Conservation (phyloP, 1,140 invertebrate species). For the Apis cerana region DNA sequence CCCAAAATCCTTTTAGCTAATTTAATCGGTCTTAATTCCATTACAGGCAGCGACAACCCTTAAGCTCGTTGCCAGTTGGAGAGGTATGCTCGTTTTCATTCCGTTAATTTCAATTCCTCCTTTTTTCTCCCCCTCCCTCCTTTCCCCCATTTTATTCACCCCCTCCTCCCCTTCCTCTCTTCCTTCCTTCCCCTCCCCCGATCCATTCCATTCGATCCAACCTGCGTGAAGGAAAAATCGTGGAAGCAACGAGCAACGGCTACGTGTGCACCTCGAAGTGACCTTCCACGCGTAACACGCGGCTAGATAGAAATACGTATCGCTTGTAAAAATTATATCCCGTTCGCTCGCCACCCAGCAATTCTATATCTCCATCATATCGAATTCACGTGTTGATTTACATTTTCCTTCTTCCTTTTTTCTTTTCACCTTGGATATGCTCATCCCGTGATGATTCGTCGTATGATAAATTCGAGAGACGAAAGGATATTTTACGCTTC, state of each 20-base stretch:
- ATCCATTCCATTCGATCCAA: not conserved
- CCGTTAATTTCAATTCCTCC: conserved; percentile 55
- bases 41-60: conserved; percentile 53
- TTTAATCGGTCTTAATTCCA: conserved; percentile 66
- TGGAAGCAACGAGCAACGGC: conserved; percentile 6
- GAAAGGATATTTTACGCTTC: too few species aligned
- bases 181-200: too few species aligned
- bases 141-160: not conserved
- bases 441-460: too few species aligned
- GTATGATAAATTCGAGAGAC: too few species aligned
- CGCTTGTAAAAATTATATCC: too few species aligned
- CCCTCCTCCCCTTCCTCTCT: too few species aligned
- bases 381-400: too few species aligned
- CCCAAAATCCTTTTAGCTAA: conserved; percentile 66
- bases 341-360: too few species aligned
- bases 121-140: not conserved
- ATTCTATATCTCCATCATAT: too few species aligned
- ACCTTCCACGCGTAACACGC: not conserved
- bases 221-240: conserved; percentile 3
- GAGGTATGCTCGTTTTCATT: conserved; percentile 35
- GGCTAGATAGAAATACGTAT: too few species aligned
- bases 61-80: conserved; percentile 37
- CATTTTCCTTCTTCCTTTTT: not conserved
- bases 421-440: too few species aligned
- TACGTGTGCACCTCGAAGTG: conserved; percentile 20